Percentiles rank a stretch among this genome's conserved stretches.
Conservation (phyloP, 2,113 vertebrate genomes). For the Hystrix cristata region DNA sequence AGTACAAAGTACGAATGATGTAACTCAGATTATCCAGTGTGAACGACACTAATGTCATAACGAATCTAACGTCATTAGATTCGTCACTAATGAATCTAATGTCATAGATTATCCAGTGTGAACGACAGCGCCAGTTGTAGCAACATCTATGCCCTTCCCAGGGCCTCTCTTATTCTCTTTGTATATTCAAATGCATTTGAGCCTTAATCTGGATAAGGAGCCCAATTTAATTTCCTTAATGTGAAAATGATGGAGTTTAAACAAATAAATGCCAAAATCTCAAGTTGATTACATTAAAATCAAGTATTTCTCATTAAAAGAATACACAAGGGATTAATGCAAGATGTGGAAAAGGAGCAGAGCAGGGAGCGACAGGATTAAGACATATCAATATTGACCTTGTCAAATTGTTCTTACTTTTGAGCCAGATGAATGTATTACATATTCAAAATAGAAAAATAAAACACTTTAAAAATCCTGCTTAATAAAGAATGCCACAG, state of each 20-base stretch:
- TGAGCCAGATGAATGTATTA: not conserved
- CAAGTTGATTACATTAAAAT: not conserved
- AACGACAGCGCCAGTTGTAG: not conserved
- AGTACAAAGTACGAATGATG: not conserved
- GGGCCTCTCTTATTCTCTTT: not conserved
- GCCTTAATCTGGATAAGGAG: not conserved
- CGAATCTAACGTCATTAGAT: too few species aligned
- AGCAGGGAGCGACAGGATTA: not conserved
- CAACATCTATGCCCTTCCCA: not conserved
- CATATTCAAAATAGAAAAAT: not conserved
- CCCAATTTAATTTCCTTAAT: not conserved
- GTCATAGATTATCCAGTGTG: not conserved
- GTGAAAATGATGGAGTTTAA: not conserved
- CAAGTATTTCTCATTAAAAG: not conserved
- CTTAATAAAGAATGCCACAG: not conserved
- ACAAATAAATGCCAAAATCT: not conserved
- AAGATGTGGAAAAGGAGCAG: not conserved
- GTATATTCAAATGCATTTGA: not conserved
- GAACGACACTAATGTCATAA: not conserved
- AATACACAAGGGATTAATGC: not conserved
- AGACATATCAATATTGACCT: not conserved
- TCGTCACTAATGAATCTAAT: not conserved
- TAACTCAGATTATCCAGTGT: not conserved
- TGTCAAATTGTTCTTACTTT: not conserved
- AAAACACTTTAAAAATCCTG: not conserved